Evolutionary conservation across 2,113 vertebrate species (phyloP).

Genomic region (Phaethon lepturus): DNA sequence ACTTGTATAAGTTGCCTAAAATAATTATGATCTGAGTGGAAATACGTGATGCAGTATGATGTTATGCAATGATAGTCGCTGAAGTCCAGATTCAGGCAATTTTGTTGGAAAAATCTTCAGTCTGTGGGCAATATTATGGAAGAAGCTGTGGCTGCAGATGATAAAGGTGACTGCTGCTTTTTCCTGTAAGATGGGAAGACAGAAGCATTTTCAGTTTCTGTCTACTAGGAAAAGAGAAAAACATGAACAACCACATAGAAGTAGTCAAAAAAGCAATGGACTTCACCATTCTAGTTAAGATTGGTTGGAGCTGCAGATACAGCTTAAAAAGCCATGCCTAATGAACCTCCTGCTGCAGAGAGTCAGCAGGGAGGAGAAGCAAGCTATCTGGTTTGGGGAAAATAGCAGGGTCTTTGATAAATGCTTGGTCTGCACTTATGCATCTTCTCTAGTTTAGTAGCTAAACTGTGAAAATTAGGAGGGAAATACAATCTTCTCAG

Average conservation of each 20-base stretch:
- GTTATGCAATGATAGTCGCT: neutral
- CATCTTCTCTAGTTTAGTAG: neutral
- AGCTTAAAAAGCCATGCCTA: neutral
- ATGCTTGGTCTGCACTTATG: neutral
- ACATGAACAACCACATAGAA: neutral
- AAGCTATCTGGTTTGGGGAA: neutral
- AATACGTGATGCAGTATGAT: neutral
- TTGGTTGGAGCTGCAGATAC: neutral
- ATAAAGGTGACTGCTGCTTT: neutral
- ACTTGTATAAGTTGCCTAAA: neutral
- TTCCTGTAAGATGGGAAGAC: neutral
- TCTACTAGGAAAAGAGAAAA: neutral
- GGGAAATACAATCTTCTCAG: neutral
- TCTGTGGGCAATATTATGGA: neutral
- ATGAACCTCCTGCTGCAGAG: neutral
- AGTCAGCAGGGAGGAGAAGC: neutral
- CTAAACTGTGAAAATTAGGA: neutral
- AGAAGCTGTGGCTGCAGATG: neutral
- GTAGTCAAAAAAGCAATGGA: neutral
- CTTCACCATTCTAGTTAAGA: neutral
- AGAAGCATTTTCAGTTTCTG: neutral
- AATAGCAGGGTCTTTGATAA: neutral
- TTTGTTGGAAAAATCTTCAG: neutral
- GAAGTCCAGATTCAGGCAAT: neutral
- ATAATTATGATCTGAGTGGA: neutral